phyloP scores from a whole-genome alignment of 2,113 vertebrate species.

The Leuciscus idus region DNA sequence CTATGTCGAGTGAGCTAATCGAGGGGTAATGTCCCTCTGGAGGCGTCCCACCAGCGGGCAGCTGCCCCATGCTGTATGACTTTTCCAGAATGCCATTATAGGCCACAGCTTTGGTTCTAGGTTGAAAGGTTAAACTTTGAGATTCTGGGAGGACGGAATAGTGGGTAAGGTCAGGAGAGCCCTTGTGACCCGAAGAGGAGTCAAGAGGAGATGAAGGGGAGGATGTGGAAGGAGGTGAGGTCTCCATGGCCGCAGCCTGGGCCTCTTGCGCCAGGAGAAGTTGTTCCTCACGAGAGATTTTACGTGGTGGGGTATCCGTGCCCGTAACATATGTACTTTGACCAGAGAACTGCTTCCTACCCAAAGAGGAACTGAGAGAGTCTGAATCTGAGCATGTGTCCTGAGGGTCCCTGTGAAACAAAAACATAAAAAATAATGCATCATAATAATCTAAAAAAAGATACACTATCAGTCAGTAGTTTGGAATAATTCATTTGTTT shows the following conservation, averaged over 20 bases:
- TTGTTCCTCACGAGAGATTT: conserved; percentile 88
- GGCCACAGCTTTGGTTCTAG: conserved; percentile 79
- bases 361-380: conserved; percentile 85
- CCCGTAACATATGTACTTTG: conserved; percentile 67
- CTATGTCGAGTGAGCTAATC: conserved; percentile 83
- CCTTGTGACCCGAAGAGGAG: conserved; percentile 78
- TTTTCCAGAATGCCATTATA: conserved; percentile 98
- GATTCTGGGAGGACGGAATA: conserved; percentile 81
- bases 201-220: conserved; percentile 65
- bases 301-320: conserved; percentile 84
- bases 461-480: neutral
- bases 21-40: conserved; percentile 85
- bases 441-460: neutral
- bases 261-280: conserved; percentile 84
- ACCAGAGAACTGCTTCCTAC: conserved; percentile 84
- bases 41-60: conserved; percentile 79
- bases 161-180: conserved; percentile 86
- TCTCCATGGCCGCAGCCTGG: conserved; percentile 71
- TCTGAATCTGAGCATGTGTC: conserved; percentile 90
- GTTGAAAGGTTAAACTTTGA: conserved; percentile 86
- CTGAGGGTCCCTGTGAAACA: conserved; percentile 81
- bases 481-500: neutral
- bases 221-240: conserved; percentile 66
- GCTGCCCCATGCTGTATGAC: conserved; percentile 94
- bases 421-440: conserved; percentile 35